Conservation (phyloP, 37 sponge, comb jelly and placozoan genomes). For the Diacarnus erythraeanus region DNA sequence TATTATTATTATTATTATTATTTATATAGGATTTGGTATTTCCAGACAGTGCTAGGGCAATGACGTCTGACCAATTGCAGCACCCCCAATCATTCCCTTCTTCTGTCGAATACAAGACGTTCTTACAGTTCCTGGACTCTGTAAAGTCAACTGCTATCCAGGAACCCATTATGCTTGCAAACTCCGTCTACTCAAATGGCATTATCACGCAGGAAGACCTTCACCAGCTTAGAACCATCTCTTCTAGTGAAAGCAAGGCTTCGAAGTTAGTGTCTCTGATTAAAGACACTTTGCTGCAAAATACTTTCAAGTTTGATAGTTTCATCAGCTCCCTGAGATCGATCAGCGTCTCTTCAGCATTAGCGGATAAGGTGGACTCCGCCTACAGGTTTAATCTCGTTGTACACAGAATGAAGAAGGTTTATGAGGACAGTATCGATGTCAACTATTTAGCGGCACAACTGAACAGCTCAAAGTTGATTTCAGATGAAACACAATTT, state of each 20-base stretch:
- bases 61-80: not conserved
- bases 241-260: not conserved
- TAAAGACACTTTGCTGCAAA: not conserved
- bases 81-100: not conserved
- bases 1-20: too few species aligned
- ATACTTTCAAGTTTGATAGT: not conserved
- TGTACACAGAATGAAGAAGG: not conserved
- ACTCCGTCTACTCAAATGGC: not conserved
- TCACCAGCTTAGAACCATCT: not conserved
- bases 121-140: not conserved
- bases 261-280: not conserved
- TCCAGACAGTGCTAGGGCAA: not conserved
- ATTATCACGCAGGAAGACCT: not conserved
- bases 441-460: not conserved
- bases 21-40: not conserved
- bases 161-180: not conserved
- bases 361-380: not conserved
- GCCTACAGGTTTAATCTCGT: not conserved
- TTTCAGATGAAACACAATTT: not conserved
- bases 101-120: not conserved
- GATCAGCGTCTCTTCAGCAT: not conserved
- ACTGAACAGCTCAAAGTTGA: not conserved
- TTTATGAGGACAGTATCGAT: not conserved
- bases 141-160: not conserved
- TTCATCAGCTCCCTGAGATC: not conserved